phyloP scores from a whole-genome alignment of 2,113 vertebrate species.

The Phasianus colchicus region DNA sequence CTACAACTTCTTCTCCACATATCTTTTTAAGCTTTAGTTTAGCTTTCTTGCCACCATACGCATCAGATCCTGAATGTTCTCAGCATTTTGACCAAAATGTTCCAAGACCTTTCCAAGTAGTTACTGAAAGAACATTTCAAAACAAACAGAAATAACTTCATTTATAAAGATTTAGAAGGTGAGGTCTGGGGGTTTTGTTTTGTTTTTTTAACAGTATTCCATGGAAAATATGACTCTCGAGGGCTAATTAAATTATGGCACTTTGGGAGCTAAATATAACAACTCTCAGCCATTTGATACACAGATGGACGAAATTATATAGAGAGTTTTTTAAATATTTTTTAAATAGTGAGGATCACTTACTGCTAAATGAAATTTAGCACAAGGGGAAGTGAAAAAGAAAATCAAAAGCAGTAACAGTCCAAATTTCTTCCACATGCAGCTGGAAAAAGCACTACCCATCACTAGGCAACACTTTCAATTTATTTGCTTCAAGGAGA shows the following conservation, averaged over 20 bases:
- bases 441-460: background rate
- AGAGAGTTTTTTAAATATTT: background rate
- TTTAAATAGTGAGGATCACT: background rate
- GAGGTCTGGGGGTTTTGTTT: rapidly evolving
- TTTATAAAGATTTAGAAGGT: background rate
- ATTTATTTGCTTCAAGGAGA: background rate
- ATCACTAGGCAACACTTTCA: background rate
- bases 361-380: background rate
- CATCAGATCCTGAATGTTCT: background rate
- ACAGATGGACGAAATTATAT: background rate
- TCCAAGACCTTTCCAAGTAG: background rate
- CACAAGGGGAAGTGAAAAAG: background rate
- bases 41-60: background rate
- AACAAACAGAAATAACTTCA: background rate
- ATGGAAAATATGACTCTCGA: background rate
- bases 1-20: background rate
- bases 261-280: background rate
- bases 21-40: background rate
- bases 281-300: background rate
- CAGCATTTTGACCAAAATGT: background rate
- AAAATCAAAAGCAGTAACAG: background rate
- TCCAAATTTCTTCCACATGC: background rate
- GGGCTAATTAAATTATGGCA: background rate
- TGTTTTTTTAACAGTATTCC: background rate
- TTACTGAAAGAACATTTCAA: background rate